Percentiles rank a stretch among this genome's conserved stretches.
Evolutionary conservation across 2,888 invertebrate genomes (phyloP).

Genomic region (Sclerodermus sp.): DNA sequence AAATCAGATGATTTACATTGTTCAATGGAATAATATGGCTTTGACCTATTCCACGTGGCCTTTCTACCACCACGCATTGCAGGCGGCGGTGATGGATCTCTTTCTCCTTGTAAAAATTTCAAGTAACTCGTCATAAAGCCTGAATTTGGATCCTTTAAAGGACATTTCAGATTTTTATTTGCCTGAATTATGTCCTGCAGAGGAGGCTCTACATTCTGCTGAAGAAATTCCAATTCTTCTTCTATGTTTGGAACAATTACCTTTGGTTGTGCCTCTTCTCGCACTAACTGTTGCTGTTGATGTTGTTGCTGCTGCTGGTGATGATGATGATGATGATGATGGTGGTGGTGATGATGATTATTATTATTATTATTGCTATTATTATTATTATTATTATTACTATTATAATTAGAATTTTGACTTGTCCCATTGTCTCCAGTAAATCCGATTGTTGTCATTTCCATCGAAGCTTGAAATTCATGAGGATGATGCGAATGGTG

Average conservation of each 20-base stretch:
- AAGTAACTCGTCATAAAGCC: slow-evolving; percentile 88
- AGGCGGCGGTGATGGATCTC: slow-evolving; percentile 80
- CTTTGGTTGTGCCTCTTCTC: slow-evolving; percentile 72
- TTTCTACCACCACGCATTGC: slow-evolving; percentile 69
- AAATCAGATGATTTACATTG: slow-evolving; percentile 23
- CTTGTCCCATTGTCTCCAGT: slow-evolving; percentile 23
- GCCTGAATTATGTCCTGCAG: slow-evolving; percentile 57
- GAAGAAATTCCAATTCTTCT: slow-evolving; percentile 81
- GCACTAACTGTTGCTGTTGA: slow-evolving; percentile 13
- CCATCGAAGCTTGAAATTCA: slow-evolving; percentile 68
- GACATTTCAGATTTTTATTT: slow-evolving; percentile 66
- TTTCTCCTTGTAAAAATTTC: slow-evolving; percentile 81
- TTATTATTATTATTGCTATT: slow-evolving; percentile 40
- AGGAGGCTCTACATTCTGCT: slow-evolving; percentile 41
- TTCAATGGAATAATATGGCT: slow-evolving; percentile 43
- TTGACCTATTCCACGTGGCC: slow-evolving; percentile 66
- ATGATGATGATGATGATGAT: slow-evolving; percentile 47
- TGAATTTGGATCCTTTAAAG: slow-evolving; percentile 64
- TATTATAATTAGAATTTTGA: slow-evolving; percentile 29
- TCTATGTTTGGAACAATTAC: slow-evolving; percentile 88
- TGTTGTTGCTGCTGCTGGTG: slow-evolving; percentile 41
- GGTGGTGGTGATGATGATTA: too few species aligned
- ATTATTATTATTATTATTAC: too few species aligned
- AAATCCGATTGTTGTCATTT: slow-evolving; percentile 64
- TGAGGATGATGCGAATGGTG: slow-evolving; percentile 64